phyloP scores from a whole-genome alignment of 1,140 invertebrate genomes.

The Stratiolaelaps scimitus region DNA sequence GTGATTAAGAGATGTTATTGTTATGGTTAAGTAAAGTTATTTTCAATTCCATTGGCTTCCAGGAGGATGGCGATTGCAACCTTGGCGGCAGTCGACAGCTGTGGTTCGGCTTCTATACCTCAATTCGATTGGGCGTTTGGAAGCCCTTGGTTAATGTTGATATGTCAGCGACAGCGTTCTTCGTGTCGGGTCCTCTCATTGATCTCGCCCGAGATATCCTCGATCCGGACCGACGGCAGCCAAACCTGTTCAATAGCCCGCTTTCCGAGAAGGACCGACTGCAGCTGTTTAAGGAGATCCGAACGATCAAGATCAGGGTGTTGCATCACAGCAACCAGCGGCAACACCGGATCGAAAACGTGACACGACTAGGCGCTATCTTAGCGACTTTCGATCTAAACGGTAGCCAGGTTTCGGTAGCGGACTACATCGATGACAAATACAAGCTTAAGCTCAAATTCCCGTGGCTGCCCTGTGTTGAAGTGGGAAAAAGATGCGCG shows the following conservation, averaged over 20 bases:
- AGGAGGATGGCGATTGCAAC: background rate
- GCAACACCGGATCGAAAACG: slow-evolving; percentile 33
- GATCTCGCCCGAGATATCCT: slow-evolving; percentile 30
- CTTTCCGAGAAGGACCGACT: no score
- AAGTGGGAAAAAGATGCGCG: slow-evolving; percentile 37
- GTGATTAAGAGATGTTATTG: no score
- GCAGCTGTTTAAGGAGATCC: no score
- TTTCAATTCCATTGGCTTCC: background rate
- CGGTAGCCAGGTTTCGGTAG: slow-evolving; percentile 33
- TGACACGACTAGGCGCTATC: slow-evolving; percentile 32
- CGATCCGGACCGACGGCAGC: no score
- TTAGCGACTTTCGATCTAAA: slow-evolving; percentile 32
- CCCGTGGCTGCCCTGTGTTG: slow-evolving; percentile 39
- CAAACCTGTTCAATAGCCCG: no score
- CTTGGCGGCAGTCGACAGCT: slow-evolving; percentile 32
- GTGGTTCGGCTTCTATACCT: slow-evolving; percentile 35
- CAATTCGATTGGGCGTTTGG: slow-evolving; percentile 33
- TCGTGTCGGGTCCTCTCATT: slow-evolving; percentile 3
- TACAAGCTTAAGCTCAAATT: slow-evolving; percentile 35
- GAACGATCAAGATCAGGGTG: no score
- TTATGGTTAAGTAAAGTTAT: no score
- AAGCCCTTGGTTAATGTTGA: slow-evolving; percentile 33
- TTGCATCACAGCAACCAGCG: no score
- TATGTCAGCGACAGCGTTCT: slow-evolving; percentile 34
- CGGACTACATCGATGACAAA: slow-evolving; percentile 38